Evolutionary conservation across 2,888 invertebrate genomes (phyloP), one percentile per base, ranked within the genome.

Genomic region (Tenthredo distinguenda): DNA sequence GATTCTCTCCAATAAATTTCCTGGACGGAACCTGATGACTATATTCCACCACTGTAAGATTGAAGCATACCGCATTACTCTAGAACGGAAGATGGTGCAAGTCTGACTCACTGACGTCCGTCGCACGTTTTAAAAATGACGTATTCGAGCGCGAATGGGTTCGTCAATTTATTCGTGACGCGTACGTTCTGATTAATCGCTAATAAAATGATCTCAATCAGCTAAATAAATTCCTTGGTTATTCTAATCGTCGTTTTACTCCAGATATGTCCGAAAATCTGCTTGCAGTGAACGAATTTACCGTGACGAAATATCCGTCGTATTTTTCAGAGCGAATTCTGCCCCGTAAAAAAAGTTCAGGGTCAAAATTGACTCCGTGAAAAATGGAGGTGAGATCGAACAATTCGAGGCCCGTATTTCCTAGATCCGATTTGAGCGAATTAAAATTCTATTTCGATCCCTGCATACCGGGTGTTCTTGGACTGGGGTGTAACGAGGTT

Each of bases 401-500:
- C 21, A 74, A 15, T 77, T 77, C 2, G 77, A 31, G 77, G 18
- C 77, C 50, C 18, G 34, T 68, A 34, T 77, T n/a, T 31, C 34
- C 50, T 31, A 50, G 77, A n/a, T 77, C 55, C 34, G 55, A 50
- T 77, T 77, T 43, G 77, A 77, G 77, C 77, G 77, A 55, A 77
- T 77, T 77, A 55, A 77, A 77, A 77, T 50, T 77, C 77, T 77
- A 77, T 77, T 77, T 77, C 34, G 18, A 68, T 68, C 68, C 0
- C 1, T 34, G 68, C 15, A 34, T 34, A 31, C 62, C 12, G 68
- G 34, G 34, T 62, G 62, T 9, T 62, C 26, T 31, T 68, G 18
- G 34, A 18, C 34, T 31, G 18, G 18, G 7, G 18, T 26, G 7
- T 12, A 26, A 34, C 18, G 15, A 68, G 31, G 62, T 62, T 62